phyloP scores from a whole-genome alignment of 2,113 vertebrate genomes.

The Oxygymnocypris stewartii region DNA sequence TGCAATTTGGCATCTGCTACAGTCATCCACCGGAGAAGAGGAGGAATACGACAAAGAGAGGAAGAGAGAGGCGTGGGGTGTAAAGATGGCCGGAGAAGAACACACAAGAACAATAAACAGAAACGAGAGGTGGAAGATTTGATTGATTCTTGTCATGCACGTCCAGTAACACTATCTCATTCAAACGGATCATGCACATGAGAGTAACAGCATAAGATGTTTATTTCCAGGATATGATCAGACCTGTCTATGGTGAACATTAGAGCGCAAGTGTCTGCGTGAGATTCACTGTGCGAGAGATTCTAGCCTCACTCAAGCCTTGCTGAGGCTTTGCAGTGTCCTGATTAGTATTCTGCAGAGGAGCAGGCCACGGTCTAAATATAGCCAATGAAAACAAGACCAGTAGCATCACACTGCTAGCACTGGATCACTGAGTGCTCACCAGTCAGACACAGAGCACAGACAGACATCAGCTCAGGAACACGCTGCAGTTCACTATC shows the following conservation, averaged over 20 bases:
- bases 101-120: not conserved
- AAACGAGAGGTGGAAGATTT: not conserved
- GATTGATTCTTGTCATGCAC: not conserved
- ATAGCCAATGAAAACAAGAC: conserved; percentile 69
- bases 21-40: conserved; percentile 53
- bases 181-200: not conserved
- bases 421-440: conserved; percentile 21
- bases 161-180: not conserved
- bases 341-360: conserved; percentile 78
- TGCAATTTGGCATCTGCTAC: conserved; percentile 67
- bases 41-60: conserved; percentile 15
- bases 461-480: not conserved
- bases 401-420: conserved; percentile 47
- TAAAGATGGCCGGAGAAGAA: not conserved
- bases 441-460: not conserved
- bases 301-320: conserved; percentile 47
- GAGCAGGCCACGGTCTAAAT: conserved; percentile 72
- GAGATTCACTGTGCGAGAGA: conserved; percentile 53
- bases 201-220: not conserved
- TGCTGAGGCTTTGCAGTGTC: conserved; percentile 61
- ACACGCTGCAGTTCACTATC: not conserved
- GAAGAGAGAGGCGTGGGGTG: not conserved
- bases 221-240: not conserved
- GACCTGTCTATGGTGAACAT: not conserved
- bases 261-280: not conserved